A percentile compares a stretch with the other conserved stretches of the same genome.
phyloP scores from a whole-genome alignment of 2,888 invertebrate genomes.

The Thyatira batis region DNA sequence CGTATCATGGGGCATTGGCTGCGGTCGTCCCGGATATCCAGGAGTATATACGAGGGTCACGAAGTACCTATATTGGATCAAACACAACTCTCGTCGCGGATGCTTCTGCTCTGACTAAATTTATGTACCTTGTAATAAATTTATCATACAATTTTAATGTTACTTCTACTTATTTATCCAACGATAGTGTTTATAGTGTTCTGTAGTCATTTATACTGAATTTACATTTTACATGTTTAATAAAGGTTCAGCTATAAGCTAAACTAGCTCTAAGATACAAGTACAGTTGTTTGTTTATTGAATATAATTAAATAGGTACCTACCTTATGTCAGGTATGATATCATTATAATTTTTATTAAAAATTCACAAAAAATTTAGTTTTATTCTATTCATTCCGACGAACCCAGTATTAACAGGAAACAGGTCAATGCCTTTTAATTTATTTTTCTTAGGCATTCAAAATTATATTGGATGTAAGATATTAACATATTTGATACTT shows the following conservation, averaged over 20 bases:
- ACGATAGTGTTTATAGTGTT: background rate
- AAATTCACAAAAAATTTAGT: too few species aligned
- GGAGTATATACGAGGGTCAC: conserved; percentile 93
- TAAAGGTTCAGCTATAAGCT: conserved; percentile 34
- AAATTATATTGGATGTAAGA: too few species aligned
- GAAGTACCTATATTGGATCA: conserved; percentile 91
- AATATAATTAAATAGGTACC: too few species aligned
- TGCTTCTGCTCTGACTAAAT: conserved; percentile 87
- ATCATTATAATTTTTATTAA: too few species aligned
- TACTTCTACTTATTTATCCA: background rate
- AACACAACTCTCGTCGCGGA: conserved; percentile 87
- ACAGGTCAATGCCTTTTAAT: too few species aligned
- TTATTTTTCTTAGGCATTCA: too few species aligned
- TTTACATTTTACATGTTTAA: conserved; percentile 19
- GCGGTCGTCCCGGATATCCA: conserved; percentile 91
- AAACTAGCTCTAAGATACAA: too few species aligned
- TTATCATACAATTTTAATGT: background rate
- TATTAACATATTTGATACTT: too few species aligned
- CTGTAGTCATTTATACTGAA: conserved; percentile 1
- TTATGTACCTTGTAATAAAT: background rate
- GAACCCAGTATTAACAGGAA: too few species aligned
- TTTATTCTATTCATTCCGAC: too few species aligned
- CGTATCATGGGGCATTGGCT: conserved; percentile 95
- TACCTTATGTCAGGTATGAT: too few species aligned
- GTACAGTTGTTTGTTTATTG: too few species aligned